Base-by-base conservation (phyloP, 1,140 invertebrate genomes). In the Papilio helenus region DNA sequence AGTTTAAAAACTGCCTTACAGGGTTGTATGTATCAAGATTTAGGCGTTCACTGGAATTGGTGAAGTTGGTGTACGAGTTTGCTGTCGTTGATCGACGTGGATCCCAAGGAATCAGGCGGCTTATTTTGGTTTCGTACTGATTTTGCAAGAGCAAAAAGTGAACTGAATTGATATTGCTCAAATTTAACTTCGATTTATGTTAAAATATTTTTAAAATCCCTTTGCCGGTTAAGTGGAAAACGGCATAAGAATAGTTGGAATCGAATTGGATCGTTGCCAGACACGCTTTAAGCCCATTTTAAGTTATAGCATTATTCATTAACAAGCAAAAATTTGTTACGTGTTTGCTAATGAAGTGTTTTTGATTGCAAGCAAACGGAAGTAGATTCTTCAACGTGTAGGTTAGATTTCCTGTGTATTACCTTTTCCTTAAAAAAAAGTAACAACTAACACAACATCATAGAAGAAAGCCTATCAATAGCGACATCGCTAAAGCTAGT, bases 231-330 rank as follows among this genome's bases (percentile, higher is more conserved):
- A 46, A 16, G 72, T 73, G 42, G 1, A 42, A 73, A 39, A 73
- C 42, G 72, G 1, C n/a, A 73, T 20, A 44, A 46, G 72, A 73
- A 46, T 46, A 20, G 39, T 44, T 20, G 16, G 72, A 73, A 73
- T 46, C 39, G 39, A 44, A 44, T 73, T 73, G 72, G 72, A 23
- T 73, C 72, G 72, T 44, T 73, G 72, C 72, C 72, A 73, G 72
- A 42, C 72, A 73, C 20, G 72, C 42, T 42, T 42, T 42, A 8
- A 26, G 34, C 20, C 34, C 49, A 73, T 73, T 72, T 42, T 73
- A 73, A 72, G 42, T 23, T 26, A 61, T 61, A 61, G 3, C 23
- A 61, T 61, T 61, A 26, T 61, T 61, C 58, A 61, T 61, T 61
- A 61, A 61, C 20, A 26, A 26, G 23, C 58, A 61, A 55, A 61